Evolutionary conservation across 2,113 vertebrate genomes (phyloP).

Genomic region (Hypomesus transpacificus): DNA sequence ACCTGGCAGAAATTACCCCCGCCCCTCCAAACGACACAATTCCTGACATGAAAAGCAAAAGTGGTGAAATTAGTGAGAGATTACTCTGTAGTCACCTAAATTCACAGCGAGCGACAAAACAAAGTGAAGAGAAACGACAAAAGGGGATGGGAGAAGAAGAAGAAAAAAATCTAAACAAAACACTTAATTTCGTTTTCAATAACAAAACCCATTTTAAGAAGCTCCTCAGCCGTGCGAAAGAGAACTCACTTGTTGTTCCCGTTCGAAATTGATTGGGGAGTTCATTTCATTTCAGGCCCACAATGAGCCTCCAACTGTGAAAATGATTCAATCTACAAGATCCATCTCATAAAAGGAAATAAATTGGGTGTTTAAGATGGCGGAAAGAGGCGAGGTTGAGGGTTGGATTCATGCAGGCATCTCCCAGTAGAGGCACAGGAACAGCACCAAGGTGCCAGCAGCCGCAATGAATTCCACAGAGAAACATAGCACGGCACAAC

Average conservation of each 20-base stretch:
- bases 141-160: conserved; percentile 43
- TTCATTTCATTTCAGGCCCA: conserved; percentile 90
- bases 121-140: conserved; percentile 54
- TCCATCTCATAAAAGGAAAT: conserved; percentile 91
- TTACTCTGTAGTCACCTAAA: conserved; percentile 78
- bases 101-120: conserved; percentile 54
- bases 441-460: conserved; percentile 46
- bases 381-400: conserved; percentile 46
- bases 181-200: conserved; percentile 80
- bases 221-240: conserved; percentile 54
- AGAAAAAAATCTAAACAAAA: conserved; percentile 45
- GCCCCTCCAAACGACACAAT: conserved; percentile 80
- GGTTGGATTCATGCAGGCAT: conserved; percentile 49
- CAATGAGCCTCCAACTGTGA: conserved; percentile 95
- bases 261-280: conserved; percentile 89
- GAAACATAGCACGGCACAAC: conserved; percentile 63
- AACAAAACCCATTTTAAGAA: conserved; percentile 74
- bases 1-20: conserved; percentile 83
- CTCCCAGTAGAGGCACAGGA: conserved; percentile 52
- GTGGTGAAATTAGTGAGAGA: conserved; percentile 73
- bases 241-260: conserved; percentile 85
- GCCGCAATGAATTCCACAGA: conserved; percentile 54
- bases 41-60: conserved; percentile 84
- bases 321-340: conserved; percentile 98
- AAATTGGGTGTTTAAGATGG: conserved; percentile 88